Evolutionary conservation across 2,797 vertebrate species (phyloP), one percentile per base, ranked within the genome.

Genomic region (Spheniscus humboldti): DNA sequence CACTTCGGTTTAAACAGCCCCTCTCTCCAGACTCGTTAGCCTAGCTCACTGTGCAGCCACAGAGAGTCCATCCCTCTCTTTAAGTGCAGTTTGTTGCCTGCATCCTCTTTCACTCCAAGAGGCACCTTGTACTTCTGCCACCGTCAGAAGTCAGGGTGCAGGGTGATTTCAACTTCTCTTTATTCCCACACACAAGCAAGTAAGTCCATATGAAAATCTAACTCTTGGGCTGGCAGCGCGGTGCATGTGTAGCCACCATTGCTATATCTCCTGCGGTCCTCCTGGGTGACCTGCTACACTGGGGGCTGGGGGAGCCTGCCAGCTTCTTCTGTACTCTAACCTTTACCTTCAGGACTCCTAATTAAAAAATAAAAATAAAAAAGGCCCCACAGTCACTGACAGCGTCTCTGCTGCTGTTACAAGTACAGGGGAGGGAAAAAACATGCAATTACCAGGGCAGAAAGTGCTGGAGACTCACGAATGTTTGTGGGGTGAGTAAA

Each of bases 221-320:
- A 53, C 11, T 33, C 43, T 41, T 0, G 6, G 71, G 18, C 37
- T 64, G 24, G 50, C 33, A 50, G 31, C 0, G 0, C 1, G 1
- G 33, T 23, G 39, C 35, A 43, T 1, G 1, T 35, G 35, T 37
- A 57, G 28, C 47, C 47, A 37, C n/a, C 31, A 18, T 10, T 48
- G 56, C 47, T 27, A 60, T 23, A 43, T 53, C 27, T 59, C n/a
- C 88, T n/a, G n/a, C 16, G 50, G 41, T n/a, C 19, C 55, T 67
- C 28, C 37, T 56, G 31, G 15, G 28, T 55, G 53, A 45, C 18
- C 28, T 33, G 64, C 30, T 47, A 33, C 19, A 18, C 19, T 62
- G 48, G 18, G 48, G 13, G 35, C 16, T 37, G 16, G 18, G 35
- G 9, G 15, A 68, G 16, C 31, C 75, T 48, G 10, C 22, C 15